Evolutionary conservation across 2,888 invertebrate species (phyloP).

Genomic region (Lysandra bellargus): DNA sequence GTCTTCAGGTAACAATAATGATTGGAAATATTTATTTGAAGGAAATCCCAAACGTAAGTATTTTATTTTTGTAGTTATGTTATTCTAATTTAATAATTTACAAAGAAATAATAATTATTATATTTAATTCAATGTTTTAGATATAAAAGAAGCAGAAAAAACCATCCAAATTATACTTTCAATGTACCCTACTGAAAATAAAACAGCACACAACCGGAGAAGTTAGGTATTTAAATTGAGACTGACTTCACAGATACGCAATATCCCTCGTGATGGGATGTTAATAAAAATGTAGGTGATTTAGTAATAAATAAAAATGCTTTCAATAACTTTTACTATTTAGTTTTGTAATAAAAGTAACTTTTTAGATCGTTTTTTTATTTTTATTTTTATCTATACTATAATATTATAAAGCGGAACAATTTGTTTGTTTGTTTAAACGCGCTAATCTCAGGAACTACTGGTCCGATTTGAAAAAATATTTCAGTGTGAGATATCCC

Average conservation of each 20-base stretch:
- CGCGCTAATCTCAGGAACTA: no score
- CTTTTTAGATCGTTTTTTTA: background rate
- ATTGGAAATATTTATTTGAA: conserved; percentile 42
- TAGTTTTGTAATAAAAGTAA: background rate
- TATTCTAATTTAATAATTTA: background rate
- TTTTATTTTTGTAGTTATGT: background rate
- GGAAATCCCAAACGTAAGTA: conserved; percentile 20
- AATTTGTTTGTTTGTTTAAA: no score
- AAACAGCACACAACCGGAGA: conserved; percentile 37
- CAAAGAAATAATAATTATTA: background rate
- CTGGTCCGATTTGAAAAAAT: no score
- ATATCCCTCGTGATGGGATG: background rate
- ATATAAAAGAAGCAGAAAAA: conserved; percentile 51
- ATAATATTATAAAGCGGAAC: no score
- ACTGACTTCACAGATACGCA: background rate
- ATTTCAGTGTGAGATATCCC: no score
- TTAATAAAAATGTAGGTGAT: background rate
- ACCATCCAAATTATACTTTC: conserved; percentile 48
- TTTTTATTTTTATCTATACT: no score
- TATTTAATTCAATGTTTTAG: conserved; percentile 47
- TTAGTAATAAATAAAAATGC: background rate
- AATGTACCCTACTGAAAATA: conserved; percentile 56
- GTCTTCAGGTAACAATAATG: conserved; percentile 51
- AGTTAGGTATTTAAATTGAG: background rate
- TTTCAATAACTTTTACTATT: background rate